phyloP scores from a whole-genome alignment of 1,140 invertebrate genomes.

The Penaeus chinensis region DNA sequence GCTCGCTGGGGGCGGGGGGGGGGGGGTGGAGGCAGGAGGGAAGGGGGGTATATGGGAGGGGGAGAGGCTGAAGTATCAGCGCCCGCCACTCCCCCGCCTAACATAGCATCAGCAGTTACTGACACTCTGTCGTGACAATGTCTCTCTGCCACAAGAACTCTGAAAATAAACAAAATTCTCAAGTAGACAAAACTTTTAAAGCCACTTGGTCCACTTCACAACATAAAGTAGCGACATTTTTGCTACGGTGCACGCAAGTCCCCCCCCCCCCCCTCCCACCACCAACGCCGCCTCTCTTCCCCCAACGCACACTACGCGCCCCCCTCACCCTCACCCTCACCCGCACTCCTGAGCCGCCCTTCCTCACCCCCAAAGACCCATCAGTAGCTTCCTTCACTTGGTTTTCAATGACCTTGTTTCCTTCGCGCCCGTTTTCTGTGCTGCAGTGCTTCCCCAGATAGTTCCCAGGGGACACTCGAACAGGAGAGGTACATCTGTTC shows the following conservation, averaged over 20 bases:
- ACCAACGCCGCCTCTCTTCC: background rate
- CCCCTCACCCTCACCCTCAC: background rate
- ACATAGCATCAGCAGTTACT: conserved; percentile 15
- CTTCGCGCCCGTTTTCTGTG: conserved; percentile 33
- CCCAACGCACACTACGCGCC: conserved; percentile 3
- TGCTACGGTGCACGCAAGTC: background rate
- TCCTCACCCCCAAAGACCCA: conserved; percentile 1
- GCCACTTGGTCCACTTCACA: too few relatives aligned
- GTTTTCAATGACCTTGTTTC: conserved; percentile 57
- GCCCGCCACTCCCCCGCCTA: background rate
- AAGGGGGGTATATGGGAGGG: background rate
- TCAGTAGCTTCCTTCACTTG: conserved; percentile 42
- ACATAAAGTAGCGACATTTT: background rate
- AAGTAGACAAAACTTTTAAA: too few relatives aligned
- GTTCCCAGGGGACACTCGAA: conserved; percentile 22
- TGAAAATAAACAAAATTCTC: too few relatives aligned
- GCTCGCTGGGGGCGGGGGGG: background rate
- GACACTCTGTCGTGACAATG: too few relatives aligned
- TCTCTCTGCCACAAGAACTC: too few relatives aligned
- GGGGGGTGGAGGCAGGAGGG: background rate
- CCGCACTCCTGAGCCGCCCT: background rate
- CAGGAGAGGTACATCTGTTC: conserved; percentile 39
- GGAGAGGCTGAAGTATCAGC: background rate
- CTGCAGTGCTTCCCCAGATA: conserved; percentile 49
- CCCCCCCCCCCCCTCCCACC: background rate